Evolutionary conservation across 2,888 invertebrate genomes (phyloP), one percentile per base, ranked within the genome.

Genomic region (Agonopterix arenella): DNA sequence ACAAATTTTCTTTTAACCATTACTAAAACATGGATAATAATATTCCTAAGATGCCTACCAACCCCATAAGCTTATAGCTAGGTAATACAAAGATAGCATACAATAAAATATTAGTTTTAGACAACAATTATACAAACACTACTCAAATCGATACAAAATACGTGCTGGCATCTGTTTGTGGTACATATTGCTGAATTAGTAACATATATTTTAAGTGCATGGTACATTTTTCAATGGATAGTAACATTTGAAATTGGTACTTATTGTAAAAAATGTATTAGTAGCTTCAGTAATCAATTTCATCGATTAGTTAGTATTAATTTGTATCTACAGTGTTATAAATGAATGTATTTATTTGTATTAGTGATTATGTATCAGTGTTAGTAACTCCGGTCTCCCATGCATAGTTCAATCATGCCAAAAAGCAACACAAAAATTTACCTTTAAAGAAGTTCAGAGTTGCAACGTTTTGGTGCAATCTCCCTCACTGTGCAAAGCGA

Each of bases 371-470:
- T 45, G 18, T 36, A 18, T 11, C 43, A 28, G 13, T 53, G 60
- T 64, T 71, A 64, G 66, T 67, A 50, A 50, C 61, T 55, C 52
- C 57, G 60, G 58, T 52, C 53, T 60, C 59, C 62, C 70, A 71
- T 70, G 70, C 50, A 46, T 53, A 58, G 59, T 47, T 36, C 8
- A 9, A 28, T n/a, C 88, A 88, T 89, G 88, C 88, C 67, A 80
- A 85, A 73, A 86, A 86, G 86, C 85, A 84, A 85, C 76, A 83
- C 70, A 78, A 77, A 80, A 85, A 76, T 76, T 86, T 89, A 88
- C 88, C 88, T 88, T 45, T 65, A 67, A 76, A 73, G 46, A 46
- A 38, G 77, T 76, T 76, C 68, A 70, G 46, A 46, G 46, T 78
- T 76, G 76, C 68, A 70, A 82, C 45, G 44, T 68, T 76, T 77